Conservation (phyloP, 2,797 vertebrate species). For the Sebastes taczanowskii region DNA sequence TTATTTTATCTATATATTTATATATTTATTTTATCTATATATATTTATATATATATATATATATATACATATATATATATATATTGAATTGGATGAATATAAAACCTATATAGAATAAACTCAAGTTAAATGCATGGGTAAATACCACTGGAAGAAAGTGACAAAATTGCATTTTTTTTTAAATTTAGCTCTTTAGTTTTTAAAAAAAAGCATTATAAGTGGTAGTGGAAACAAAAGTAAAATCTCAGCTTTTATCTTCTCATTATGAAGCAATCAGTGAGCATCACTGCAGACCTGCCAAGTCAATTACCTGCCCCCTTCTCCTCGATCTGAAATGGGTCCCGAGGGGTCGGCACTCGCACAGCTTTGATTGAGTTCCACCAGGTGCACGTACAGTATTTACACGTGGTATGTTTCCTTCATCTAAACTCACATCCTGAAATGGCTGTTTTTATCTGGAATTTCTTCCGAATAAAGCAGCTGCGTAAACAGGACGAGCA, state of each 20-base stretch:
- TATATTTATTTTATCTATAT: too few relatives aligned
- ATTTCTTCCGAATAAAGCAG: conserved; percentile 68
- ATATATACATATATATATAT: too few relatives aligned
- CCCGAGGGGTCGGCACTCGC: conserved; percentile 30
- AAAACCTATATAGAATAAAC: background rate
- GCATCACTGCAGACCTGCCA: conserved; percentile 40
- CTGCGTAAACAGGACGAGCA: conserved; percentile 77
- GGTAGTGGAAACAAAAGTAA: background rate
- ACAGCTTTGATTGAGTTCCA: conserved; percentile 49
- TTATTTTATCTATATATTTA: too few relatives aligned
- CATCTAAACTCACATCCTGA: conserved; percentile 63
- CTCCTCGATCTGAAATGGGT: conserved; percentile 20
- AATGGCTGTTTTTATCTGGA: conserved; percentile 67
- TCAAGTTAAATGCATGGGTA: background rate
- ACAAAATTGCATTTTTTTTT: background rate
- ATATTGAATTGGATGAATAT: too few relatives aligned
- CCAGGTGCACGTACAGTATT: conserved; percentile 69
- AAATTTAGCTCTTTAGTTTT: background rate
- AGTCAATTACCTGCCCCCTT: conserved; percentile 23
- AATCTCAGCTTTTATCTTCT: conserved; percentile 10
- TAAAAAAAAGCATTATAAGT: background rate
- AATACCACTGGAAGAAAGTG: background rate
- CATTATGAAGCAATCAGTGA: conserved; percentile 7
- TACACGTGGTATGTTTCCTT: conserved; percentile 53
- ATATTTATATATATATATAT: too few relatives aligned